Base-by-base conservation (phyloP, 2,888 invertebrate genomes). In the Mermis nigrescens region DNA sequence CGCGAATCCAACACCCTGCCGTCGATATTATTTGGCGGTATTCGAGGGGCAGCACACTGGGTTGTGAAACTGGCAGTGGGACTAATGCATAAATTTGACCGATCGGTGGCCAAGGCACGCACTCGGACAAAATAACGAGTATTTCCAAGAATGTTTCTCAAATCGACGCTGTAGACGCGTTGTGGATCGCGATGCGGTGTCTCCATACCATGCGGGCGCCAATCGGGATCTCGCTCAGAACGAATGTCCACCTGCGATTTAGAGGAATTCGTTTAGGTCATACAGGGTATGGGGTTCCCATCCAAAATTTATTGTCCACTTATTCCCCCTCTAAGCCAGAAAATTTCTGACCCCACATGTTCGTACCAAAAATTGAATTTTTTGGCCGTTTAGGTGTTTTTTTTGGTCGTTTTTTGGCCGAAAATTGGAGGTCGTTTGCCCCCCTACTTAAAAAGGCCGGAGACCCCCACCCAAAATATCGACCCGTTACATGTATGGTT, bases 211-310 rank as follows among this genome's bases (percentile, higher is more conserved):
- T 60, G 54, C 52, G 63, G 63, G 56, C 60, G 58, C 67, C 66
- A 67, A 48, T 64, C 63, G 45, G 63, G 55, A 46, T 66, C 65
- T 48, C 62, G 58, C 28, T 63, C 62, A 28, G 62, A 58, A 53
- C 66, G 65, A 58, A 66, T 60, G 55, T 68, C 67, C 51, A 65
- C 51, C 65, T 65, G n/a, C n/a, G n/a, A n/a, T n/a, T n/a, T n/a
- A 57, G 4, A 62, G 56, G 31, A 31, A 38, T 2, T n/a, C n/a
- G n/a, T n/a, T n/a, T n/a, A n/a, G n/a, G n/a, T n/a, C n/a, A n/a
- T n/a, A n/a, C n/a, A n/a, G n/a, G n/a, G n/a, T n/a, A n/a, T n/a
- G n/a, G n/a, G n/a, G n/a, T n/a, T n/a, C n/a, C n/a, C n/a, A n/a
- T n/a, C n/a, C n/a, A n/a, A n/a, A n/a, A n/a, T n/a, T n/a, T n/a